phyloP scores from a whole-genome alignment of 2,888 invertebrate genomes.

The Chalcosyrphus nemorum region DNA sequence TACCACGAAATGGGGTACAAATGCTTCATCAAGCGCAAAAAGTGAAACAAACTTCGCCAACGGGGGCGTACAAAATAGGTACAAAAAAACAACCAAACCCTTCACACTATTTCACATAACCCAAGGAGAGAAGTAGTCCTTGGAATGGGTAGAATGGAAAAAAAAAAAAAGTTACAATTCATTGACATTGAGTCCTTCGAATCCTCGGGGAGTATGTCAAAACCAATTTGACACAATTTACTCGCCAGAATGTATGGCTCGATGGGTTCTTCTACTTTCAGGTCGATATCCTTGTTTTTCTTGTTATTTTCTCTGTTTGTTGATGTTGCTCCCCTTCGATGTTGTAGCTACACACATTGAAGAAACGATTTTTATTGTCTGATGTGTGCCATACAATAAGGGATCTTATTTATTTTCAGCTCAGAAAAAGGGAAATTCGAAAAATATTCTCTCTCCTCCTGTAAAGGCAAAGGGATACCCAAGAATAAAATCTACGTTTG shows the following conservation, averaged over 20 bases:
- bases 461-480: no score
- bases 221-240: constrained; percentile 73
- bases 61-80: constrained; percentile 1
- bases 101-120: constrained; percentile 42
- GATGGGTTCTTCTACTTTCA: constrained; percentile 46
- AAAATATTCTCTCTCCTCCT: constrained; percentile 33
- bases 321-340: background rate
- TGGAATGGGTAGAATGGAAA: background rate
- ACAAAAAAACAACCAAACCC: background rate
- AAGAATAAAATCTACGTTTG: background rate
- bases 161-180: constrained; percentile 47
- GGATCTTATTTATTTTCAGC: constrained; percentile 20
- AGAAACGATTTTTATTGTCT: constrained; percentile 12
- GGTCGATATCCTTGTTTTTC: constrained; percentile 37
- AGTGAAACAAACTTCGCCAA: constrained; percentile 46
- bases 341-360: constrained; percentile 14
- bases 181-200: constrained; percentile 69
- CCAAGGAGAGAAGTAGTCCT: constrained; percentile 18
- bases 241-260: constrained; percentile 51
- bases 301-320: background rate
- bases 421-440: constrained; percentile 19
- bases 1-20: constrained; percentile 16
- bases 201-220: constrained; percentile 70
- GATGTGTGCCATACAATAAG: constrained; percentile 16
- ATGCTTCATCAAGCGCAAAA: constrained; percentile 59